Evolutionary conservation across 2,888 invertebrate genomes (phyloP).

Genomic region (Julus scanicus): DNA sequence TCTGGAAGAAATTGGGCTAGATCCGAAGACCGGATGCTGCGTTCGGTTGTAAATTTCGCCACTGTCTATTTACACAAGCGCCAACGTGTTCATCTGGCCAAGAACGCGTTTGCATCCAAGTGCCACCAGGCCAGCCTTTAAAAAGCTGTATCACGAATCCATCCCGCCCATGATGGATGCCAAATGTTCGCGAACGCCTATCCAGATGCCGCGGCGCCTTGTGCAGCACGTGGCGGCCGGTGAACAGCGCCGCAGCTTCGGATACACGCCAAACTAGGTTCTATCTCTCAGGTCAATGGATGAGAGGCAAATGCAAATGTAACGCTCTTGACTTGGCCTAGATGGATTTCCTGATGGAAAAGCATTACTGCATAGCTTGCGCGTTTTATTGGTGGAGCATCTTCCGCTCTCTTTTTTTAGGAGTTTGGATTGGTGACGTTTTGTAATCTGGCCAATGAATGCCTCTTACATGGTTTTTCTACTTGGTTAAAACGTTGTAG

Average conservation of each 20-base stretch:
- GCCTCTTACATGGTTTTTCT: neutral
- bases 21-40: neutral
- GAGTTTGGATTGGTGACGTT: neutral
- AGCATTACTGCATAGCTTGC: neutral
- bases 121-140: neutral
- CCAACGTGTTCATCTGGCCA: conserved; percentile 25
- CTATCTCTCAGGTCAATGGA: too few species aligned
- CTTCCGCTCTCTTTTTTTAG: too few species aligned
- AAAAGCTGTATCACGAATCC: neutral
- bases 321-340: too few species aligned
- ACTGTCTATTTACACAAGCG: conserved; percentile 33
- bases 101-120: neutral
- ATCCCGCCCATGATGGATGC: neutral
- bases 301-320: too few species aligned
- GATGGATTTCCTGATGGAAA: too few species aligned
- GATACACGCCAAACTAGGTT: neutral
- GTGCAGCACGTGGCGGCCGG: neutral
- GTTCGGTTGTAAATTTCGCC: conserved; percentile 29
- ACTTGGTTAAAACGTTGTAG: neutral
- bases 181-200: neutral
- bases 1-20: neutral
- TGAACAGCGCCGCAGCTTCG: neutral
- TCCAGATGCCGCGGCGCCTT: neutral
- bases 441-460: neutral
- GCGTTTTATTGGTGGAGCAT: neutral